phyloP scores from a whole-genome alignment of 2,888 invertebrate genomes.

The Bombyx huttoni region DNA sequence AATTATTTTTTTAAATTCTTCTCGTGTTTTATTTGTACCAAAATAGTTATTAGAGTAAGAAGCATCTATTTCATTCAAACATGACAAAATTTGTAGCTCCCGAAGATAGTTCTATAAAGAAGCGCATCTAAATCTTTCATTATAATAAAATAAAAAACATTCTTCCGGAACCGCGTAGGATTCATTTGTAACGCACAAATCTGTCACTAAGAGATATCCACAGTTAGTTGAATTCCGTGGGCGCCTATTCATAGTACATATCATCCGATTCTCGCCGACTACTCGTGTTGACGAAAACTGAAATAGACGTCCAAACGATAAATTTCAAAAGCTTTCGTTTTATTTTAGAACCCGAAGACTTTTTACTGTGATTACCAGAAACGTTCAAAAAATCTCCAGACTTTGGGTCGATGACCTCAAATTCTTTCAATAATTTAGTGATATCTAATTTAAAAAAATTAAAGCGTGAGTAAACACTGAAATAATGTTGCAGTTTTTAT shows the following conservation, averaged over 20 bases:
- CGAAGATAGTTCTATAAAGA: not conserved
- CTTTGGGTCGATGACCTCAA: conserved; percentile 41
- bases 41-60: conserved; percentile 2
- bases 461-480: conserved; percentile 22
- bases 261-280: conserved; percentile 24
- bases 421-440: conserved; percentile 44
- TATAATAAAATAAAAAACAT: conserved; percentile 25
- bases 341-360: conserved; percentile 37
- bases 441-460: conserved; percentile 35
- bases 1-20: not conserved
- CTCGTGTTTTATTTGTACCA: not conserved
- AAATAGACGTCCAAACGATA: conserved; percentile 58
- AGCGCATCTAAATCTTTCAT: conserved; percentile 29
- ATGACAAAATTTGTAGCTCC: not conserved
- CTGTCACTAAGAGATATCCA: conserved; percentile 48
- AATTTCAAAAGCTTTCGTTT: conserved; percentile 54
- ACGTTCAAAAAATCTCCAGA: conserved; percentile 29
- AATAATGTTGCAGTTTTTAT: conserved; percentile 5
- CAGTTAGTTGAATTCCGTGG: conserved; percentile 31
- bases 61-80: not conserved
- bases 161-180: conserved; percentile 34
- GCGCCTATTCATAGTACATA: conserved; percentile 49
- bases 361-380: conserved; percentile 53
- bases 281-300: conserved; percentile 44
- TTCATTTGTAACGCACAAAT: conserved; percentile 61